Evolutionary conservation across 2,113 vertebrate genomes (phyloP).

Genomic region (Emydocephalus ijimae): DNA sequence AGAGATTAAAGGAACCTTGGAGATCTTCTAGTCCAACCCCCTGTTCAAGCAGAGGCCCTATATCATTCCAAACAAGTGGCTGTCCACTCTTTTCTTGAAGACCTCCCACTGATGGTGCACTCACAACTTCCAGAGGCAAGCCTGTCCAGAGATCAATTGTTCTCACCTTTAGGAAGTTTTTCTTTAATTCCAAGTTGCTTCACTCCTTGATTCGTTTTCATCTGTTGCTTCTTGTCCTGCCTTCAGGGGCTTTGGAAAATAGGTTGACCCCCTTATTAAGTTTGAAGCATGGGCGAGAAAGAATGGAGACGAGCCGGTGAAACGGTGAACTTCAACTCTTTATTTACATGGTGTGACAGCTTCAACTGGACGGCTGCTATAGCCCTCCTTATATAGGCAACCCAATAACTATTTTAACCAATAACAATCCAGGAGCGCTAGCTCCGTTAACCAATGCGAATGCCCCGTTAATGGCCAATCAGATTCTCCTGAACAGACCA

Average conservation of each 20-base stretch:
- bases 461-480: too few species aligned
- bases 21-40: neutral
- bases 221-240: neutral
- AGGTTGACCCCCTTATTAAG: too few species aligned
- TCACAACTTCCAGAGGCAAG: neutral
- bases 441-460: too few species aligned
- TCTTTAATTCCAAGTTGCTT: neutral
- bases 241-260: neutral
- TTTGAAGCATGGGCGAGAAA: too few species aligned
- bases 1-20: neutral
- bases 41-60: neutral
- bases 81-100: neutral
- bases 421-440: too few species aligned
- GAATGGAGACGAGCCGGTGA: too few species aligned
- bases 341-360: too few species aligned
- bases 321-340: too few species aligned
- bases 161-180: neutral
- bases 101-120: neutral
- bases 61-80: neutral
- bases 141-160: neutral
- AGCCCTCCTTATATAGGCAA: too few species aligned
- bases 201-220: neutral
- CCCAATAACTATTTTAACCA: too few species aligned
- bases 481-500: too few species aligned
- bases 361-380: too few species aligned